phyloP scores from a whole-genome alignment of 2,113 vertebrate species.

The Mohoua ochrocephala region DNA sequence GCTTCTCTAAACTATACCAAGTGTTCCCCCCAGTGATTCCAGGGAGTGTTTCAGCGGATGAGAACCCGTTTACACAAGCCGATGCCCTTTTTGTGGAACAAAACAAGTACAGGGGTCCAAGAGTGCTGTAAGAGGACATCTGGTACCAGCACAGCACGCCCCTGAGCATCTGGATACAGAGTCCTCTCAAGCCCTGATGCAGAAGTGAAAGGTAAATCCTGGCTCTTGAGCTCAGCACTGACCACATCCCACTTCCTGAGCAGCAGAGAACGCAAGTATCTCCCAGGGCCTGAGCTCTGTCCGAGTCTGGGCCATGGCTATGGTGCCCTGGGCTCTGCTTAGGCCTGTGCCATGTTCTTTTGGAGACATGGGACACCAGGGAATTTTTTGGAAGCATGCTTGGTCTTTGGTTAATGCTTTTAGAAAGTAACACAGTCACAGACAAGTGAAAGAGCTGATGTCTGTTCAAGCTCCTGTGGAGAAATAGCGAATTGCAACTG shows the following conservation, averaged over 20 bases:
- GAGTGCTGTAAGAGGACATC: background rate
- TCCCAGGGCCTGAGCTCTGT: background rate
- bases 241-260: background rate
- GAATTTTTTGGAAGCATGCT: background rate
- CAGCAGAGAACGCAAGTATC: background rate
- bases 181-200: background rate
- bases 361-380: background rate
- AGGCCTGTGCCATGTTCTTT: background rate
- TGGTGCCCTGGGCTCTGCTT: fast-evolving
- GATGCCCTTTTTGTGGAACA: background rate
- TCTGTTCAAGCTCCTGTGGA: background rate
- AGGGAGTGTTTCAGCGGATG: background rate
- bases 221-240: background rate
- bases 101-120: background rate
- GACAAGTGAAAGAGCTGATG: background rate
- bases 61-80: background rate
- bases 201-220: background rate
- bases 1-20: background rate
- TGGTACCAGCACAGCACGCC: background rate
- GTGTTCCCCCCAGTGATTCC: background rate
- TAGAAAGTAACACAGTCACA: background rate
- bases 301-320: fast-evolving
- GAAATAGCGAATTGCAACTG: background rate
- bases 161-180: background rate
- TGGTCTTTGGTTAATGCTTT: background rate